A percentile compares a stretch with the other conserved stretches of the same genome.
Conservation (phyloP, 2,797 vertebrate genomes). For the Aldrovandia affinis region DNA sequence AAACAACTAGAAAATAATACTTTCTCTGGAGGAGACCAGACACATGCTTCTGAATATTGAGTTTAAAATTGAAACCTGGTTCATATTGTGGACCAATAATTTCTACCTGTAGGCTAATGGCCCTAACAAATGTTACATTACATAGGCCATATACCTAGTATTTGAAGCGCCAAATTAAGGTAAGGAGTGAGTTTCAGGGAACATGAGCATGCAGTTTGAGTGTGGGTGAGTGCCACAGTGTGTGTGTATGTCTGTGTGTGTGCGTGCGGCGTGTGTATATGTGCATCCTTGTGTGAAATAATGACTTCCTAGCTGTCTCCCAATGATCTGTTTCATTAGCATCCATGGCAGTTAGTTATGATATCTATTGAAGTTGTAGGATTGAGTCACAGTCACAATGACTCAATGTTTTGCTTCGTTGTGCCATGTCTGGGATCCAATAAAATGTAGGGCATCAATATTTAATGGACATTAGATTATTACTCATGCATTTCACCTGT, state of each 20-base stretch:
- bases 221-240: neutral
- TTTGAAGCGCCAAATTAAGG: neutral
- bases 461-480: neutral
- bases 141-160: neutral
- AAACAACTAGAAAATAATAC: neutral
- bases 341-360: neutral
- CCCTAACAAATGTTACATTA: no score
- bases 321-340: neutral
- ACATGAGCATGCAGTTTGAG: neutral
- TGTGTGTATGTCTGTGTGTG: slow-evolving; percentile 16
- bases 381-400: neutral
- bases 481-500: neutral
- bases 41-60: neutral
- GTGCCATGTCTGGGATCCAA: neutral
- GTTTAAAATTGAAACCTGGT: no score
- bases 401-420: neutral
- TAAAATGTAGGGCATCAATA: slow-evolving; percentile 4
- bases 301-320: neutral
- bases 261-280: no score
- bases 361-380: neutral
- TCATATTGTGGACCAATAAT: no score
- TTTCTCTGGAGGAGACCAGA: neutral
- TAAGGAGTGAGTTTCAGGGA: neutral
- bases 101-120: no score
- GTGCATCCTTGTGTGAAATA: neutral